A percentile compares a stretch with the other conserved stretches of the same genome.
phyloP scores from a whole-genome alignment of 2,113 vertebrate genomes.

The Crotalus viridis region DNA sequence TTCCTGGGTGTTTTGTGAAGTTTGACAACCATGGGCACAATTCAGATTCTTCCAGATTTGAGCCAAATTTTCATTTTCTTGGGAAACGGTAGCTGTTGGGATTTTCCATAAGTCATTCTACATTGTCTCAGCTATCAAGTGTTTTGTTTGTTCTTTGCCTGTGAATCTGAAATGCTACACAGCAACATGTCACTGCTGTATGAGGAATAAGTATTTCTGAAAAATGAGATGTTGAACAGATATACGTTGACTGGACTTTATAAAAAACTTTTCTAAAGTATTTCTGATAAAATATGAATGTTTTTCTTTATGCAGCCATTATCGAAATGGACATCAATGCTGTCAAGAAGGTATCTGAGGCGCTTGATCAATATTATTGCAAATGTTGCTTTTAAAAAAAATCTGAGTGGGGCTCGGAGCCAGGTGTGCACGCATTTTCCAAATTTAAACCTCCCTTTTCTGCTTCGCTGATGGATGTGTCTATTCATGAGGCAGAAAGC shows the following conservation, averaged over 20 bases:
- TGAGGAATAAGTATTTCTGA: neutral
- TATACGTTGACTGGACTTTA: neutral
- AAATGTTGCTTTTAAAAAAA: neutral
- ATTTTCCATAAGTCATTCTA: neutral
- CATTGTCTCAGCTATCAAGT: neutral
- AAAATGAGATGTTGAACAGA: neutral
- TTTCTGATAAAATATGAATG: neutral
- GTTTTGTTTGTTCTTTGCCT: neutral
- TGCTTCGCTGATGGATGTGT: neutral
- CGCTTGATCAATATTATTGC: neutral
- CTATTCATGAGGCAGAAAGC: neutral
- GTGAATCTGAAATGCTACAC: neutral
- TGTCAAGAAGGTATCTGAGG: constrained; percentile 78
- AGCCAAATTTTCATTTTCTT: neutral
- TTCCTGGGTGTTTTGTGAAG: neutral
- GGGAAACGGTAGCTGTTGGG: neutral
- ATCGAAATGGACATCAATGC: constrained; percentile 75
- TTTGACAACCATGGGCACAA: neutral
- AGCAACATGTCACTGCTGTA: neutral
- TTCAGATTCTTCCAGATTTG: neutral
- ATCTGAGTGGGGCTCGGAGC: neutral
- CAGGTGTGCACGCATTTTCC: neutral
- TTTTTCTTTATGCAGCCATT: constrained; percentile 73
- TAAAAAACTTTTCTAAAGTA: rapidly evolving
- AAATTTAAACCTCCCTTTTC: neutral